These are phyloP conservation scores for Drosophila emarginata DNA, from an alignment of 2,888 invertebrate genomes.

Conservation along the genomic window DNA sequence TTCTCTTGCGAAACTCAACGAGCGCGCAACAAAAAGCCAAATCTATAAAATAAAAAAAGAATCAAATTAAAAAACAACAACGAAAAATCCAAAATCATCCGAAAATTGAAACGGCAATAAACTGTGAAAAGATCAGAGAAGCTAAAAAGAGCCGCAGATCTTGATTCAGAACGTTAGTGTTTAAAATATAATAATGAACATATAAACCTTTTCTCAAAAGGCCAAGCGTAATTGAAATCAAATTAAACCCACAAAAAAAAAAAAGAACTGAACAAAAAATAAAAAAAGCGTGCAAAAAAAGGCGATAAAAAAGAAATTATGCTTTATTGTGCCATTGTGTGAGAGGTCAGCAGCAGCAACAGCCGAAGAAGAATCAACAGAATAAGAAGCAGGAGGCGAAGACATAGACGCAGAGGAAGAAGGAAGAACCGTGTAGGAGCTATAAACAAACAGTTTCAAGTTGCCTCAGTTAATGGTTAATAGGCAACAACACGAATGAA, in stretches of 20 bases:
- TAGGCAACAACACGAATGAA: slow-evolving; percentile 60
- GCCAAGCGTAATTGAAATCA: slow-evolving; percentile 74
- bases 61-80: slow-evolving; percentile 50
- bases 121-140: slow-evolving; percentile 48
- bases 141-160: slow-evolving; percentile 31
- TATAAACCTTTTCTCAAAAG: slow-evolving; percentile 45
- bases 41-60: slow-evolving; percentile 50
- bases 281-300: slow-evolving; percentile 33
- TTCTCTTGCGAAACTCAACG: slow-evolving; percentile 75
- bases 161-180: slow-evolving; percentile 41
- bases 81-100: slow-evolving; percentile 24
- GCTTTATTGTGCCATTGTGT: slow-evolving; percentile 70
- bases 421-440: slow-evolving; percentile 35
- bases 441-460: slow-evolving; percentile 24
- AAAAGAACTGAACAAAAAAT: slow-evolving; percentile 21
- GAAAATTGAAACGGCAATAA: slow-evolving; percentile 30
- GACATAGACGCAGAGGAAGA: slow-evolving; percentile 19
- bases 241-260: slow-evolving; percentile 66
- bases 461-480: slow-evolving; percentile 38
- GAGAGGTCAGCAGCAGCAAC: slow-evolving; percentile 35
- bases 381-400: slow-evolving; percentile 29
- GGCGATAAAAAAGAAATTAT: slow-evolving; percentile 76
- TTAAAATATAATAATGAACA: slow-evolving; percentile 40
- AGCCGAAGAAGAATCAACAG: slow-evolving; percentile 33
- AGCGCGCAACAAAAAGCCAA: slow-evolving; percentile 69